phyloP scores from a whole-genome alignment of 2,888 invertebrate species.

The Limnephilus auricula region DNA sequence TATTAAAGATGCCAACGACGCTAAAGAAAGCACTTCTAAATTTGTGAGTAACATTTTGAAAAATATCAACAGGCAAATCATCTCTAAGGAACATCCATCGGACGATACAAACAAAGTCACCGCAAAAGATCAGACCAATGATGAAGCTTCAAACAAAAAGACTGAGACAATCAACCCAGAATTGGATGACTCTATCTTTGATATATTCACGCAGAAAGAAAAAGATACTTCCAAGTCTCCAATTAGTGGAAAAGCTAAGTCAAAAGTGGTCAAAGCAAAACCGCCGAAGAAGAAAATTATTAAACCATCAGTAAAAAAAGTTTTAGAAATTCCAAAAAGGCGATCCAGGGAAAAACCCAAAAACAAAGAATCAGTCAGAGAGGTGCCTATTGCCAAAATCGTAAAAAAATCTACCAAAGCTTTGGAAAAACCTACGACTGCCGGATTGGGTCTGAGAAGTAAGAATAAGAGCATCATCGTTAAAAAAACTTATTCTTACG shows the following conservation, averaged over 20 bases:
- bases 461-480: constrained; percentile 11
- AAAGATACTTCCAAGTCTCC: not conserved
- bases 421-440: not conserved
- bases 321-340: constrained; percentile 19
- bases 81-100: not conserved
- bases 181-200: constrained; percentile 20
- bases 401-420: not conserved
- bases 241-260: constrained; percentile 9
- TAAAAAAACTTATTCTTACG: constrained; percentile 10
- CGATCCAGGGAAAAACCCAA: not conserved
- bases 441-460: not conserved
- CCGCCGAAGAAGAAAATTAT: not conserved
- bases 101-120: not conserved
- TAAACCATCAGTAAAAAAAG: not conserved
- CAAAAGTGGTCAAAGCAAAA: constrained; percentile 10
- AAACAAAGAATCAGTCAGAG: not conserved
- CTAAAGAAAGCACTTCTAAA: constrained; percentile 49
- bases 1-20: not conserved
- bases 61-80: constrained; percentile 34
- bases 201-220: constrained; percentile 15
- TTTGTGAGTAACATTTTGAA: constrained; percentile 44
- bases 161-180: not conserved
- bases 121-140: not conserved
- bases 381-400: not conserved
- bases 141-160: not conserved